Evolutionary conservation across 2,797 vertebrate species (phyloP), one percentile per base, ranked within the genome.

Genomic region (Gallinago solitaria): DNA sequence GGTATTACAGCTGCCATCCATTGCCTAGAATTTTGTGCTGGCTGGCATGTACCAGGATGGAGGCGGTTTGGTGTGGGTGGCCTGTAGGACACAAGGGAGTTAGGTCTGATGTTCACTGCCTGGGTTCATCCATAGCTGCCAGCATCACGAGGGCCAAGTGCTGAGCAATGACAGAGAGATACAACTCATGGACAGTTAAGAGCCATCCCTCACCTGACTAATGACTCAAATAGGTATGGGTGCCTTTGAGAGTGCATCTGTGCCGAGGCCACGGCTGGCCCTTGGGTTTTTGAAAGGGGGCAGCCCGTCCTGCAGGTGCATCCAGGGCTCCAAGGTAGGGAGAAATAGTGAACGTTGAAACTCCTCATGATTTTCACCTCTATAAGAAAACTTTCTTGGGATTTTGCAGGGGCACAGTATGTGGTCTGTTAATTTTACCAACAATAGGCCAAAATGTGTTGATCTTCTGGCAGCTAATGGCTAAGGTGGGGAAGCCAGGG

Each of bases 61-160:
- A 77, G 33, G 21, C 43, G 35, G 47, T 35, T 35, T 15, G 10
- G 15, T 0, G 0, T 35, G 28, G 16, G 20, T 56, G 45, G 23
- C 19, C n/a, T 48, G 45, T 19, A 57, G 48, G 23, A 9, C 11
- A 2, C 57, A 57, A 41, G 18, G n/a, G 28, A 79, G 48, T 11
- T 12, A 47, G 23, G 20, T 60, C 28, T 53, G 57, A 24, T 20
- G 73, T 85, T 51, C n/a, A 30, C 12, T 54, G 12, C 35, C 47
- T 89, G 56, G 27, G 25, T 69, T 87, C 53, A 56, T 57, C 28
- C 1, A 1, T 51, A 78, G 65, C 56, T 69, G 30, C 33, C 63
- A 33, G 21, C 16, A 9, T 35, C 35, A 48, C 0, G 2, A 80
- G 35, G 18, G 25, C 54, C 47, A 50, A 18, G 4, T 50, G 83